phyloP scores from a whole-genome alignment of 2,113 vertebrate species.

The Pygoscelis adeliae region DNA sequence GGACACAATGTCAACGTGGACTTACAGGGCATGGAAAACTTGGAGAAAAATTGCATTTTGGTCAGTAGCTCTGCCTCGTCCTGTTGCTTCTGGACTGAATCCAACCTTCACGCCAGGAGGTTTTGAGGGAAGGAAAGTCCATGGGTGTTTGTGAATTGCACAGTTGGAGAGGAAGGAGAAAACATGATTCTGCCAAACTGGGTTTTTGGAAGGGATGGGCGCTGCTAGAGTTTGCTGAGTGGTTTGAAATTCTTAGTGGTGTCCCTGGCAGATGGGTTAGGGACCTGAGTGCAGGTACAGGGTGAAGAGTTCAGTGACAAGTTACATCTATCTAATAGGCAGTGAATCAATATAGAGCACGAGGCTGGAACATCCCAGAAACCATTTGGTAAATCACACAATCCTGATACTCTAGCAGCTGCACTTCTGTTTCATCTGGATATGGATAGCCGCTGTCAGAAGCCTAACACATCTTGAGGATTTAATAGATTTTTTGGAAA shows the following conservation, averaged over 20 bases:
- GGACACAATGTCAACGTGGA: fast-evolving
- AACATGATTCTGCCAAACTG: not conserved
- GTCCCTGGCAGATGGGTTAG: not conserved
- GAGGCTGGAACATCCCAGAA: not conserved
- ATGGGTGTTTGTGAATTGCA: not conserved
- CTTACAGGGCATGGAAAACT: not conserved
- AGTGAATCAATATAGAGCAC: not conserved
- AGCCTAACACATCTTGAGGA: not conserved
- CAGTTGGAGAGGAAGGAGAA: not conserved
- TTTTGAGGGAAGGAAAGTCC: not conserved
- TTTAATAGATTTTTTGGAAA: not conserved
- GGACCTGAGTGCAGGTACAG: not conserved
- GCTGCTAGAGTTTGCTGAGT: not conserved
- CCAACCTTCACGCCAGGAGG: not conserved
- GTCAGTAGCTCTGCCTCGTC: not conserved
- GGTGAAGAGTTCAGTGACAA: not conserved
- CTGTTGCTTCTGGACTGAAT: not conserved
- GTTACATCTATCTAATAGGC: not conserved
- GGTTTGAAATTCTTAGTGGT: not conserved
- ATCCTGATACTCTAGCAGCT: not conserved
- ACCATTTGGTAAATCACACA: not conserved
- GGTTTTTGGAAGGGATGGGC: not conserved
- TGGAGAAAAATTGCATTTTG: not conserved
- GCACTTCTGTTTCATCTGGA: not conserved
- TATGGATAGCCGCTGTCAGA: not conserved